phyloP scores from a whole-genome alignment of 2,113 vertebrate species.

The Zapus hudsonius region DNA sequence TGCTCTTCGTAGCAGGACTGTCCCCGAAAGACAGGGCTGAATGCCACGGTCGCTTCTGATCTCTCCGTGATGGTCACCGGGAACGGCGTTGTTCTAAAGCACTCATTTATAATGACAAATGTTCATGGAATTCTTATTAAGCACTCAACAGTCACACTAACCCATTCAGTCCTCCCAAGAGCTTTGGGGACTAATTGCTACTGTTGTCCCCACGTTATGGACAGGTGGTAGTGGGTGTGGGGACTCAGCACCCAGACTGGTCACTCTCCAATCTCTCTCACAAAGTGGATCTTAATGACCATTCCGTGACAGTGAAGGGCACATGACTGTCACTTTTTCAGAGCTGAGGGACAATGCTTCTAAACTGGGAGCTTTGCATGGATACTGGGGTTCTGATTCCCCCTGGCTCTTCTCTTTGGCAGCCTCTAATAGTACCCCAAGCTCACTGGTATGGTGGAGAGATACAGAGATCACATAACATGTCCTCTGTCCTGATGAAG shows the following conservation, averaged over 20 bases:
- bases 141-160: neutral
- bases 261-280: no score
- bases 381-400: neutral
- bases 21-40: neutral
- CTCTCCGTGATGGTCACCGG: neutral
- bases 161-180: slow-evolving; percentile 18
- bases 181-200: neutral
- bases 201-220: no score
- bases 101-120: slow-evolving; percentile 26
- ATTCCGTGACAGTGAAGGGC: neutral
- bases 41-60: neutral
- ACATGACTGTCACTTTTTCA: neutral
- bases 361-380: neutral
- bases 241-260: no score
- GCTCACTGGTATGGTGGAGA: neutral
- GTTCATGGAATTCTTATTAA: slow-evolving; percentile 30
- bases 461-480: neutral
- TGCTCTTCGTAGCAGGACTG: slow-evolving; percentile 2
- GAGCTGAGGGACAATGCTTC: neutral
- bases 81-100: neutral
- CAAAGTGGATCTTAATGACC: no score
- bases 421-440: neutral
- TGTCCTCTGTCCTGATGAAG: neutral
- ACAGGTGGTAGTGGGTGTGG: no score
- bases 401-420: neutral